Percentiles rank a stretch among this genome's conserved stretches.
phyloP scores from a whole-genome alignment of 2,797 vertebrate genomes.

The Acanthurus tractus region DNA sequence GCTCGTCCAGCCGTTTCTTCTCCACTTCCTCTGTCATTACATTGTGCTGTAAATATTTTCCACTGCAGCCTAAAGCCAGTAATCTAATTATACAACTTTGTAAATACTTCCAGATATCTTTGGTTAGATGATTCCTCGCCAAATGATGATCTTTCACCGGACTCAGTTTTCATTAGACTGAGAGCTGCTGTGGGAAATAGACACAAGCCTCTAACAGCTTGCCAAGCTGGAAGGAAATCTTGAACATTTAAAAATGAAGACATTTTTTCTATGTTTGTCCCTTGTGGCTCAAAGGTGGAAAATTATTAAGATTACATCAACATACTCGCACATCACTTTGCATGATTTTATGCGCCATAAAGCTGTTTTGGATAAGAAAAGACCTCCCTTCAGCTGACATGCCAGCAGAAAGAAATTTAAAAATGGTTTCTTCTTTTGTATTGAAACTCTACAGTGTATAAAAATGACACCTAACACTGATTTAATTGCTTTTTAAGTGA shows the following conservation, averaged over 20 bases:
- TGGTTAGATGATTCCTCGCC: conserved; percentile 50
- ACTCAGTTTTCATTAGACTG: conserved; percentile 48
- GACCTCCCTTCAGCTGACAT: neutral
- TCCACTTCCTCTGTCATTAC: conserved; percentile 71
- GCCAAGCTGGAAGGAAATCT: conserved; percentile 43
- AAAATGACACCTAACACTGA: neutral
- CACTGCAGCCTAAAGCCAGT: conserved; percentile 72
- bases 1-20: conserved; percentile 48
- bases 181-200: conserved; percentile 36
- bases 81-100: conserved; percentile 75
- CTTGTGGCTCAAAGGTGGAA: neutral
- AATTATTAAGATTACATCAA: neutral
- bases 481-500: neutral
- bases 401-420: neutral
- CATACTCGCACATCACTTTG: neutral
- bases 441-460: neutral
- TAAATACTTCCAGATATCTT: conserved; percentile 80
- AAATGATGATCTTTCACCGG: conserved; percentile 49
- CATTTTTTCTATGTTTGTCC: conserved; percentile 35
- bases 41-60: conserved; percentile 74
- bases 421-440: neutral
- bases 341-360: neutral
- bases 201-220: neutral
- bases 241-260: conserved; percentile 33
- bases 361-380: conserved; percentile 4